Conservation (phyloP, 2,113 vertebrate genomes). For the Philantomba maxwellii region DNA sequence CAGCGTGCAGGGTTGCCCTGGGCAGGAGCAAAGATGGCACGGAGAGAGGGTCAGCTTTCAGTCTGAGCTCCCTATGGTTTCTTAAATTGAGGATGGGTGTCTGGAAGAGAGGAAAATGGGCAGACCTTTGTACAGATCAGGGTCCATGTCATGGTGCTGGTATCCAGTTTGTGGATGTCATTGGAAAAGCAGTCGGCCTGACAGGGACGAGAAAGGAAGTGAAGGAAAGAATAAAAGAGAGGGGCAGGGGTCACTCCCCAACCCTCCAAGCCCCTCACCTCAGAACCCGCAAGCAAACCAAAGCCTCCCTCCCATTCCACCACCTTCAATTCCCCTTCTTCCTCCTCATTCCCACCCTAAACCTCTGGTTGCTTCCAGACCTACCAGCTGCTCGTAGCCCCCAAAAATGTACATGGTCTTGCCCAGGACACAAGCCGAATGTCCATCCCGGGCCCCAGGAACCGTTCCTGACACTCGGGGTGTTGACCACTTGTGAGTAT, state of each 20-base stretch:
- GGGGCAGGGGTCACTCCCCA: not conserved
- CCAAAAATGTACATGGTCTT: conserved; percentile 98
- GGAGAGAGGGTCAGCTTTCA: not conserved
- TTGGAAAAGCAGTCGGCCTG: conserved; percentile 99
- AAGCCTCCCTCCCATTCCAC: not conserved
- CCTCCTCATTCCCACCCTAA: not conserved
- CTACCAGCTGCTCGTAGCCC: conserved; percentile 97
- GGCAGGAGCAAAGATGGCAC: not conserved
- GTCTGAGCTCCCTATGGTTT: not conserved
- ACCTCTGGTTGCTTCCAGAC: conserved; percentile 53
- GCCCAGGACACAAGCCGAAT: conserved; percentile 92
- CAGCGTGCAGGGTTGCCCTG: conserved; percentile 94
- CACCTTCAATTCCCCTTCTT: not conserved
- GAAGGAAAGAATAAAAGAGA: not conserved
- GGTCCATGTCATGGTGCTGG: conserved; percentile 92
- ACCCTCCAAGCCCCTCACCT: not conserved
- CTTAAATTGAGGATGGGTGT: not conserved
- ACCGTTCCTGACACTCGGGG: conserved; percentile 91
- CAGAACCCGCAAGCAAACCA: not conserved
- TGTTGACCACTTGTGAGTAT: conserved; percentile 92
- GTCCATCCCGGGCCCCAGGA: conserved; percentile 95
- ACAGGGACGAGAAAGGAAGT: not conserved
- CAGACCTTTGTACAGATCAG: conserved; percentile 93
- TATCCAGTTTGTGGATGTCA: conserved; percentile 97
- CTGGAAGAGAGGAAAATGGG: conserved; percentile 42